Base-by-base conservation (phyloP, 2,113 vertebrate species). In the Hyaena hyaena region DNA sequence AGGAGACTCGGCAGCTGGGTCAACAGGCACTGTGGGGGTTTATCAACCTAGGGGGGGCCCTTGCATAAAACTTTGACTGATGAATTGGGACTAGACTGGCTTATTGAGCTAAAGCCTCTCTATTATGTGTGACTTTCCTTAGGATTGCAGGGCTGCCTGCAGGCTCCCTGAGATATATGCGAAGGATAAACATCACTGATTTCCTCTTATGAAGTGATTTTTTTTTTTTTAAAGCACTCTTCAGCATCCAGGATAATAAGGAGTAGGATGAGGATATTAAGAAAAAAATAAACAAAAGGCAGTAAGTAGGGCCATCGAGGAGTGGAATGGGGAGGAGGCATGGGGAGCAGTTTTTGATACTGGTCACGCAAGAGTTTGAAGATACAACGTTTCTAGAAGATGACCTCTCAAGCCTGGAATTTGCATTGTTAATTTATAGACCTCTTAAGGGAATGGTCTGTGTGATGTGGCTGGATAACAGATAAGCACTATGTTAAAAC, bases 11-110 rank as follows among this genome's bases (percentile, higher is more conserved):
- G 99, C 99, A 99, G 99, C 99, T 99, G 99, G 99, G 99, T 99
- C 99, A 99, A 99, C 99, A 99, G 99, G 99, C 99, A 99, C 99
- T 99, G 99, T 99, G 99, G 99, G 99, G 99, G 99, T 99, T 99
- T 99, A 99, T 99, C 99, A 99, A 99, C 99, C 99, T 98, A 99
- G 99, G 99, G 99, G 97, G 99, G 98, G 98, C 98, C 98, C 98
- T 98, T 99, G 98, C 98, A 99, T 98, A 98, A 99, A 99, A 99
- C 98, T 98, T 98, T 98, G 98, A 99, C 98, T 99, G 98, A 99
- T 99, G 99, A 99, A 98, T 98, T 98, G 98, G 98, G 98, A 98
- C 98, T 98, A 98, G 97, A 98, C 98, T 98, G 98, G 98, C 99
- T 99, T 98, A 98, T 98, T 98, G 98, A 98, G 98, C 98, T 98